Evolutionary conservation across 1,140 invertebrate species (phyloP).

Genomic region (Meloidogyne chitwoodi): DNA sequence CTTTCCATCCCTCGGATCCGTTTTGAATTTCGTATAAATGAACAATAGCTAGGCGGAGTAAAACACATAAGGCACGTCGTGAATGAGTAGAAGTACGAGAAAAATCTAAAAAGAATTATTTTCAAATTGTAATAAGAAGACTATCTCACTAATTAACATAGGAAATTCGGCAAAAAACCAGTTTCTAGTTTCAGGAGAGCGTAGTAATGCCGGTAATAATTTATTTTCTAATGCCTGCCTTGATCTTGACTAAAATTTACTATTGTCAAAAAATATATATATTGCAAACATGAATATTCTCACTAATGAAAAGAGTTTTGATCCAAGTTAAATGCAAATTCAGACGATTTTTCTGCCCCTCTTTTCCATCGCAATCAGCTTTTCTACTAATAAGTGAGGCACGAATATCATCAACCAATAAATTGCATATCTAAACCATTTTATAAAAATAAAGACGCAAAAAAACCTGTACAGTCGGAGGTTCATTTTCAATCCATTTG

Average conservation of each 20-base stretch:
- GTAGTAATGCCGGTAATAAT: conserved; percentile 1
- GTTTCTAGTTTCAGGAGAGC: conserved; percentile 1
- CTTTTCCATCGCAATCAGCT: too few species aligned
- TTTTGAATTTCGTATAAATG: not conserved
- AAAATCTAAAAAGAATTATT: not conserved
- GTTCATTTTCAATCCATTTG: not conserved
- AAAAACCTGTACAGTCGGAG: conserved; percentile 1
- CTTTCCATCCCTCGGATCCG: not conserved
- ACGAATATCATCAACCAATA: conserved; percentile 6
- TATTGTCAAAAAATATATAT: not conserved
- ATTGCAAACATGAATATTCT: not conserved
- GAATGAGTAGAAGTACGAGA: not conserved
- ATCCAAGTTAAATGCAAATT: conserved; percentile 2
- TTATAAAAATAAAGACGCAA: too few species aligned
- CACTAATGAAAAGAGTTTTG: not conserved
- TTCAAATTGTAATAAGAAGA: too few species aligned
- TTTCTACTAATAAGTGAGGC: not conserved
- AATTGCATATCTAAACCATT: conserved; percentile 6
- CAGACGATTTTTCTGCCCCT: not conserved
- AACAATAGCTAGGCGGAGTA: conserved; percentile 8
- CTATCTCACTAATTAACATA: not conserved
- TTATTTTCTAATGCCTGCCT: conserved; percentile 2
- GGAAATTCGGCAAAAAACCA: conserved; percentile 7
- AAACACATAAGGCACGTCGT: not conserved
- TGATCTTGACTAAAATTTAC: not conserved